Base-by-base conservation (phyloP, 2,888 invertebrate genomes). In the Cheilosia pagana region DNA sequence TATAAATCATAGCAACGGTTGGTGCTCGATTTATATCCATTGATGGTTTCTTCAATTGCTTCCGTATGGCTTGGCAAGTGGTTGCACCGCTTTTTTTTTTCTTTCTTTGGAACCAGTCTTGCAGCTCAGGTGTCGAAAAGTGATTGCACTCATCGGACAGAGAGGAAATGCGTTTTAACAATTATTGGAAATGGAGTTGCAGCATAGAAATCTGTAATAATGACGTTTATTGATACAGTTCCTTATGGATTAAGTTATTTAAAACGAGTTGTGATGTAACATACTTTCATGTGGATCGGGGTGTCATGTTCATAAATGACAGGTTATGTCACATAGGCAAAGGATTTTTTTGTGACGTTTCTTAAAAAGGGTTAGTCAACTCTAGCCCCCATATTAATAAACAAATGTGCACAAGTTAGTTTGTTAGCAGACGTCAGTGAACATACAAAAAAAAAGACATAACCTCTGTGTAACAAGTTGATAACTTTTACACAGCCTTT, bases 61-160 rank as follows among this genome's bases (percentile, higher is more conserved):
- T 81, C 81, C 81, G 76, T 76, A 71, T 81, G 16, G 57, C 59
- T 31, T 28, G 68, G 62, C 14, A 7, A 70, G 55, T 31, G 50
- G 35, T 65, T 59, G 63, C 21, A 48, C 60, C 43, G 55, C 35
- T 52, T 74, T 67, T 28, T 28, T 8, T 79, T 52, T 74, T 67
- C 8, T 28, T 8, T 79, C 53, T 19, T 19, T n/a, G 68, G 41
- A 75, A 75, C 75, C 55, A 75, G 68, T 70, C 48, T 16, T 45
- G 62, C 31, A 16, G 43, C n/a, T 28, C 10, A 39, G 19, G 16
- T 31, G 39, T 52, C 2, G n/a, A 53, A 21, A 23, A 52, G 52
- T 25, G 45, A 8, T 19, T 43, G 21, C 16, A 16, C n/a, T 14
- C 21, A 19, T 52, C 16, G 16, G 7, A 45, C 10, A 57, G 28